phyloP scores from a whole-genome alignment of 2,888 invertebrate genomes.

The Heliconius cydno region DNA sequence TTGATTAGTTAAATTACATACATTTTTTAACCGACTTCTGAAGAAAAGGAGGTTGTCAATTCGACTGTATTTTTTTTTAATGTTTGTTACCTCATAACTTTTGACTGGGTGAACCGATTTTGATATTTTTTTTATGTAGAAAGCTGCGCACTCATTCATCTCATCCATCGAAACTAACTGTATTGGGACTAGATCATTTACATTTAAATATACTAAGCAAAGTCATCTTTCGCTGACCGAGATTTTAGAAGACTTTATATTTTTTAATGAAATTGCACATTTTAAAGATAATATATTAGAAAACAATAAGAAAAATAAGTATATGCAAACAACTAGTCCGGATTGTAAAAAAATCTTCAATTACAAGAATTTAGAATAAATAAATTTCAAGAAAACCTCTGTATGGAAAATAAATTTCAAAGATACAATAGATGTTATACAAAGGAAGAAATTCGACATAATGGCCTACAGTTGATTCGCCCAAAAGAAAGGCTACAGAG shows the following conservation, averaged over 20 bases:
- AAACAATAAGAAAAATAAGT: slow-evolving; percentile 14
- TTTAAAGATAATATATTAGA: slow-evolving; percentile 48
- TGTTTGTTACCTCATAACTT: no score
- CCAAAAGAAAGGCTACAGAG: slow-evolving; percentile 50
- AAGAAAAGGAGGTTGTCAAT: no score
- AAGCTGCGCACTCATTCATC: slow-evolving; percentile 61
- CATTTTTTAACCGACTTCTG: slow-evolving; percentile 23
- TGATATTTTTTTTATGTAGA: slow-evolving; percentile 61
- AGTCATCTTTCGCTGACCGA: slow-evolving; percentile 58
- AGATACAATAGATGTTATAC: slow-evolving; percentile 66
- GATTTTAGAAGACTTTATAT: slow-evolving; percentile 66
- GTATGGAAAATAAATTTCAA: slow-evolving; percentile 53
- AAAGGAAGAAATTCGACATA: slow-evolving; percentile 62
- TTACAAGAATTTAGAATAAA: slow-evolving; percentile 67
- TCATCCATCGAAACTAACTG: slow-evolving; percentile 61
- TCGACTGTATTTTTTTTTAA: no score
- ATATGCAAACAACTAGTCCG: slow-evolving; percentile 3
- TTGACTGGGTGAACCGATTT: no score
- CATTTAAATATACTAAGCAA: slow-evolving; percentile 51
- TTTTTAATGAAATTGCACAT: slow-evolving; percentile 58
- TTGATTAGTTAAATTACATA: slow-evolving; percentile 31
- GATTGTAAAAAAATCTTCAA: slow-evolving; percentile 56
- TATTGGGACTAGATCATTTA: slow-evolving; percentile 52
- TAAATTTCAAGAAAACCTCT: slow-evolving; percentile 59
- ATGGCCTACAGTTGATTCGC: slow-evolving; percentile 60